Conservation (phyloP, 2,888 invertebrate species). For the Psylliodes chrysocephalus region DNA sequence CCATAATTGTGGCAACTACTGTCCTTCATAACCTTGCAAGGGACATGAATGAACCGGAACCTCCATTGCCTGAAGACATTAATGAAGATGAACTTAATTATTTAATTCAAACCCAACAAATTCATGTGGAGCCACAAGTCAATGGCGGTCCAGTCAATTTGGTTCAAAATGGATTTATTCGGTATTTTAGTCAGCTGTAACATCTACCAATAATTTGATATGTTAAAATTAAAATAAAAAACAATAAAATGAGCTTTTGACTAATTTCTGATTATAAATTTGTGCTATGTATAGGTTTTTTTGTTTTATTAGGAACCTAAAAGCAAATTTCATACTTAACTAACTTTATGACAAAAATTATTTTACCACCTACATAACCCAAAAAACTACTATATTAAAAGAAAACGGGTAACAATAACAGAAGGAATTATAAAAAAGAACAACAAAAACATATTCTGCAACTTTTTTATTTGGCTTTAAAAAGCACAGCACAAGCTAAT, state of each 20-base stretch:
- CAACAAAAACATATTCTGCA: too few relatives aligned
- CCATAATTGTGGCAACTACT: conserved; percentile 28
- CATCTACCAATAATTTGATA: not conserved
- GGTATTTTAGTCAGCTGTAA: conserved; percentile 18
- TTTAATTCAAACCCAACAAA: conserved; percentile 22
- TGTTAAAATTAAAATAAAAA: not conserved
- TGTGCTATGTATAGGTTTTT: not conserved
- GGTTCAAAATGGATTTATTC: conserved; percentile 10
- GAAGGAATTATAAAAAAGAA: too few relatives aligned
- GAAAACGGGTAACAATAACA: too few relatives aligned
- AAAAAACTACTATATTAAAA: too few relatives aligned
- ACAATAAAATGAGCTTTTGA: not conserved
- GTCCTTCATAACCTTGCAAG: conserved; percentile 30
- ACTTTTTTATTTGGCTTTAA: too few relatives aligned
- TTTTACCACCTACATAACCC: too few relatives aligned
- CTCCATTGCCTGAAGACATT: conserved; percentile 30
- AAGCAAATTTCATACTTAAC: not conserved
- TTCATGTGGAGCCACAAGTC: conserved; percentile 8
- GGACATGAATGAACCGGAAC: conserved; percentile 24
- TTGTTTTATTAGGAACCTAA: conserved; percentile 1
- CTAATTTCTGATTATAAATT: conserved; percentile 4
- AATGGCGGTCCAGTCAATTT: conserved; percentile 12
- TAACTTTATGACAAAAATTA: too few relatives aligned
- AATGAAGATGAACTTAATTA: conserved; percentile 31
- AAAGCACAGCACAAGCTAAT: too few relatives aligned